Evolutionary conservation across 2,888 invertebrate species (phyloP).

Genomic region (Melinaea marsaeus): DNA sequence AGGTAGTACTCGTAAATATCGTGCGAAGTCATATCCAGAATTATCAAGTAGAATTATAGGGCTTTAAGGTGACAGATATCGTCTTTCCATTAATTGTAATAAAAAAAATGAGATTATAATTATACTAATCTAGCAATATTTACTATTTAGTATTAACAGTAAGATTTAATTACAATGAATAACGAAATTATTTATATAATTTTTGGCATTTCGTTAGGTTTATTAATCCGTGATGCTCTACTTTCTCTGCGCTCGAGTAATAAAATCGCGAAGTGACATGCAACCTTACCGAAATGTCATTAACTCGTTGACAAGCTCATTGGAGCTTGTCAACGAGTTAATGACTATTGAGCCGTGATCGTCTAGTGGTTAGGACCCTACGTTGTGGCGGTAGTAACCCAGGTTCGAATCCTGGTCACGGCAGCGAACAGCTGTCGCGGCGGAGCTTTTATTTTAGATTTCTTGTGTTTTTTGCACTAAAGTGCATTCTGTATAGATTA

Average conservation of each 20-base stretch:
- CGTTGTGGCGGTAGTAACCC: slow-evolving; percentile 88
- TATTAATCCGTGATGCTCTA: background rate
- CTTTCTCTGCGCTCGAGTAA: background rate
- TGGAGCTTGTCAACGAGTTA: no score
- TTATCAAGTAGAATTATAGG: no score
- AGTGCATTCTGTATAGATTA: no score
- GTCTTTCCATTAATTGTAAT: no score
- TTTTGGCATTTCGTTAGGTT: background rate
- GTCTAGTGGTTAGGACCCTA: slow-evolving; percentile 87
- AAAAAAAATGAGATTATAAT: no score
- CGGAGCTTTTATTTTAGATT: slow-evolving; percentile 36
- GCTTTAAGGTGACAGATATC: no score
- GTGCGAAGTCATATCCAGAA: no score
- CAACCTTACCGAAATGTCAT: background rate
- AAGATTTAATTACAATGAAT: no score
- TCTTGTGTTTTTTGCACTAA: no score
- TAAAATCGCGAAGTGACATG: background rate
- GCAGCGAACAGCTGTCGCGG: slow-evolving; percentile 56
- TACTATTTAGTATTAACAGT: no score
- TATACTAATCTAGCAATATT: no score
- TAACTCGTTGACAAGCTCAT: slow-evolving; percentile 39
- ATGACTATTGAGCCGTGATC: slow-evolving; percentile 79
- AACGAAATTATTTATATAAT: background rate
- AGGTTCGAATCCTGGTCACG: slow-evolving; percentile 87
- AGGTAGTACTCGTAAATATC: no score